A percentile compares a stretch with the other conserved stretches of the same genome.
Evolutionary conservation across 2,888 invertebrate species (phyloP).

Genomic region (Mimumesa dahlbomi): DNA sequence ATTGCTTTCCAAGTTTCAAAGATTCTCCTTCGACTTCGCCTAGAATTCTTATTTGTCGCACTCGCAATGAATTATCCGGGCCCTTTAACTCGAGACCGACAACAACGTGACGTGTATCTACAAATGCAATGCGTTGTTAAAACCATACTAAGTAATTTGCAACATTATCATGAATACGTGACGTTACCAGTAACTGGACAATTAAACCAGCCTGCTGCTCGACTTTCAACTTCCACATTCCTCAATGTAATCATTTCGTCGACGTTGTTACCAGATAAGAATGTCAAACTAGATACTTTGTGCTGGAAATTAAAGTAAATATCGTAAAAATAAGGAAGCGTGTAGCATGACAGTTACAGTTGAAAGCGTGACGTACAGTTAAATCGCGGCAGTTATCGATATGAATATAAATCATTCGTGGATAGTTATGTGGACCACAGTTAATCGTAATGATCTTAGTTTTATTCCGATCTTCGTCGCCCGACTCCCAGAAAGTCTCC

Average conservation of each 20-base stretch:
- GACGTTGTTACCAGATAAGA: constrained; percentile 90
- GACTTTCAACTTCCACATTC: constrained; percentile 91
- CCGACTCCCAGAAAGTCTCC: constrained; percentile 99
- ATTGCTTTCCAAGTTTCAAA: constrained; percentile 81
- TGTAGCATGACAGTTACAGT: too few species aligned
- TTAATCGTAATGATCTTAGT: constrained; percentile 91
- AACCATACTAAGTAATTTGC: constrained; percentile 1
- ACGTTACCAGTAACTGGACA: constrained; percentile 88
- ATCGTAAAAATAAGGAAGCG: not conserved
- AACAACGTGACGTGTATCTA: constrained; percentile 82
- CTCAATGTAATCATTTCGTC: constrained; percentile 91
- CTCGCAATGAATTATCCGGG: constrained; percentile 93
- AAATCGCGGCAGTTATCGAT: constrained; percentile 97
- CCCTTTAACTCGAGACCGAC: constrained; percentile 94
- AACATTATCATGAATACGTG: not conserved
- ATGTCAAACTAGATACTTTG: constrained; percentile 92
- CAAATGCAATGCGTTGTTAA: not conserved
- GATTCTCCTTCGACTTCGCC: constrained; percentile 84
- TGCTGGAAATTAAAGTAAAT: constrained; percentile 83
- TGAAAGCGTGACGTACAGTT: too few species aligned
- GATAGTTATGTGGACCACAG: constrained; percentile 84
- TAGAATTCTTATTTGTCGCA: constrained; percentile 90
- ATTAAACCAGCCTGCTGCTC: constrained; percentile 94
- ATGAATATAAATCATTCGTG: constrained; percentile 91
- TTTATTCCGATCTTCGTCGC: constrained; percentile 97